Conservation (phyloP, 2,113 vertebrate species). For the Pycnonotus jocosus region DNA sequence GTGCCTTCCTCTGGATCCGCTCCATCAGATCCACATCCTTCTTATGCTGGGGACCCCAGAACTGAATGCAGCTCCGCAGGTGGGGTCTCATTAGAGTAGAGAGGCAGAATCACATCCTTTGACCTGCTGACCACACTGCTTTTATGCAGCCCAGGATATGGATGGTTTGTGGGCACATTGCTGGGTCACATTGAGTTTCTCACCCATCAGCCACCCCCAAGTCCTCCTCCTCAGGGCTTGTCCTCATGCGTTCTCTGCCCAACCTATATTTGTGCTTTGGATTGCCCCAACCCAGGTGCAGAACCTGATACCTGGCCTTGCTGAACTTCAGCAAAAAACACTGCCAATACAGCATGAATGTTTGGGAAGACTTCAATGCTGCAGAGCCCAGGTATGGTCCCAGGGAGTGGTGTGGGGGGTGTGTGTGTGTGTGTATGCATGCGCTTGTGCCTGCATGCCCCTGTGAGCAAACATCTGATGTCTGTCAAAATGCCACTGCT, state of each 20-base stretch:
- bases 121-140: background rate
- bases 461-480: background rate
- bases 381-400: background rate
- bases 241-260: background rate
- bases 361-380: background rate
- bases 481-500: background rate
- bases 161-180: background rate
- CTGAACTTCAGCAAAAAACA: background rate
- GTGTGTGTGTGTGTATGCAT: too few species aligned
- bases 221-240: background rate
- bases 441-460: background rate
- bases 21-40: background rate
- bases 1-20: background rate
- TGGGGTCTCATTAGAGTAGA: background rate
- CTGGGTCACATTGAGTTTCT: background rate
- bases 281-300: background rate
- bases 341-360: background rate
- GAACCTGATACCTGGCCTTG: background rate
- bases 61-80: background rate
- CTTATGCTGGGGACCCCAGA: background rate
- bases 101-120: background rate
- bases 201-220: background rate
- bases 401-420: accelerated
- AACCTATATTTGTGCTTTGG: background rate
- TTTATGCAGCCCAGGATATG: background rate